These are phyloP conservation scores for Ctenochaetus hawaiiensis DNA, from an alignment of 2,797 vertebrate genomes.

Conservation along the genomic window DNA sequence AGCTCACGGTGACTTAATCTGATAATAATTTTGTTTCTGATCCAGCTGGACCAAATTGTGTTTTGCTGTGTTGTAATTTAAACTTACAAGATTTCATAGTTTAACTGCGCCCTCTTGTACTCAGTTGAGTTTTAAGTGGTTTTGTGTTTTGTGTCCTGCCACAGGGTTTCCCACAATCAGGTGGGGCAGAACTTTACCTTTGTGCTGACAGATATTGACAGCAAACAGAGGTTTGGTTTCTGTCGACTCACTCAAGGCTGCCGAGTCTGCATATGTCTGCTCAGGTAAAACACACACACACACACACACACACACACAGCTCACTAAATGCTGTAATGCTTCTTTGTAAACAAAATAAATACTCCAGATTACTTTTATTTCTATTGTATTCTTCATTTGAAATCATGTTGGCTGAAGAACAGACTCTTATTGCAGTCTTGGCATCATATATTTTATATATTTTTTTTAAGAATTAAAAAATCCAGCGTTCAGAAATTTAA, in stretches of 20 bases:
- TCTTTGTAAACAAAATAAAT: neutral
- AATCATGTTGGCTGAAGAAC: conserved; percentile 5
- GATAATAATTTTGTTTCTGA: conserved; percentile 16
- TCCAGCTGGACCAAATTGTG: neutral
- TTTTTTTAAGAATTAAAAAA: neutral
- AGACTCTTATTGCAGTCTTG: neutral
- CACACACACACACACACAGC: conserved; percentile 7
- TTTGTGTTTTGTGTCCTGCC: conserved; percentile 27
- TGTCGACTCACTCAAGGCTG: conserved; percentile 95
- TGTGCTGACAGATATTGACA: conserved; percentile 96
- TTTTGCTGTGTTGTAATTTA: neutral
- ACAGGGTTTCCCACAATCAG: conserved; percentile 92
- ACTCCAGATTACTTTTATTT: neutral
- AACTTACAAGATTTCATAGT: neutral
- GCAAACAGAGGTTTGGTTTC: conserved; percentile 98
- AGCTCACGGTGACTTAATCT: conserved; percentile 12
- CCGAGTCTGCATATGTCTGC: conserved; percentile 93
- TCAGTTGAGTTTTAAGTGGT: neutral
- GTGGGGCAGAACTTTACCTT: conserved; percentile 99
- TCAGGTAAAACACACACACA: conserved; percentile 87
- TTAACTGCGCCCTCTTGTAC: conserved; percentile 17
- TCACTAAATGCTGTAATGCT: neutral
- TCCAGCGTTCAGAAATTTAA: conserved; percentile 20
- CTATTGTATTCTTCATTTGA: neutral
- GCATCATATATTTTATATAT: neutral